These are phyloP conservation scores for Hirtodrosophila cameraria DNA, from an alignment of 2,888 invertebrate genomes.

Conservation along the genomic window DNA sequence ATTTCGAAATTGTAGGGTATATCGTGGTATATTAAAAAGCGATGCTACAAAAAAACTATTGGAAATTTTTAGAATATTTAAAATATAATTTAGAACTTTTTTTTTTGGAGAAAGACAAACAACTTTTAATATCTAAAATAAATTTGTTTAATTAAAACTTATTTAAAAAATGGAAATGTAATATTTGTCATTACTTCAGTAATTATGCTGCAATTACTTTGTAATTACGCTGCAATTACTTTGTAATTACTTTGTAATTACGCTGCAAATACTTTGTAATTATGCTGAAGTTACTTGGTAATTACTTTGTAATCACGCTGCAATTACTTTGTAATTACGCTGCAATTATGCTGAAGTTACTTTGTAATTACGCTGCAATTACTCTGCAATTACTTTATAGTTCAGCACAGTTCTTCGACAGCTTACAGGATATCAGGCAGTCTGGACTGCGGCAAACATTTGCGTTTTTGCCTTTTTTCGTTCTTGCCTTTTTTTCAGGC, in stretches of 20 bases:
- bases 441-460: not conserved
- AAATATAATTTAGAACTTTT: no score
- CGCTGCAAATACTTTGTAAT: not conserved
- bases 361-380: not conserved
- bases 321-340: no score
- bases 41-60: no score
- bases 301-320: not conserved
- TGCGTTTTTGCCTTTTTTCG: no score
- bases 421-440: slow-evolving; percentile 15
- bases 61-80: no score
- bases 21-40: no score
- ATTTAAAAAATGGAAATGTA: no score
- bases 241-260: not conserved
- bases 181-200: no score
- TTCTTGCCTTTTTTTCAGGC: not conserved
- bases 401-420: not conserved
- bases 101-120: no score
- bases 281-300: not conserved
- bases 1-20: not conserved
- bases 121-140: no score
- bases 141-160: no score
- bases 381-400: not conserved
- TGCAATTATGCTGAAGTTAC: not conserved
- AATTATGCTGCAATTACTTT: not conserved
- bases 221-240: not conserved